Conservation (phyloP, 2,888 invertebrate genomes). For the Trissoscelio sp. region DNA sequence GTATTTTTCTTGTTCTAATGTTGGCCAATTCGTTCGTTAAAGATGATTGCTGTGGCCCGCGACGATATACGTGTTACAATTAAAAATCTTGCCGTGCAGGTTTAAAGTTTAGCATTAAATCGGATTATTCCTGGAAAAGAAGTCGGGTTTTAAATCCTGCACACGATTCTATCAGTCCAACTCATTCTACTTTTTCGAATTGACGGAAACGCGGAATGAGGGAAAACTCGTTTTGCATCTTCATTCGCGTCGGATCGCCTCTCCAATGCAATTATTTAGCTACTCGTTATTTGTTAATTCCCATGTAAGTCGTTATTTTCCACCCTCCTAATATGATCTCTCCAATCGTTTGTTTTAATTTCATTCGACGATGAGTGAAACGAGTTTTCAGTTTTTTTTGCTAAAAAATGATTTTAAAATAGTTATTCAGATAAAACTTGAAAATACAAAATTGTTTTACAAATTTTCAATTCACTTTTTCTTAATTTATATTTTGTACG, state of each 20-base stretch:
- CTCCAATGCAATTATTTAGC: constrained; percentile 31
- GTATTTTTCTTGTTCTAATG: not conserved
- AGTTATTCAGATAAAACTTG: too few relatives aligned
- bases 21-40: constrained; percentile 7
- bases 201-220: constrained; percentile 53
- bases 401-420: too few relatives aligned
- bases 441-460: too few relatives aligned
- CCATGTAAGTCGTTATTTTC: constrained; percentile 32
- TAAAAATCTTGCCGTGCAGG: constrained; percentile 30
- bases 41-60: constrained; percentile 13
- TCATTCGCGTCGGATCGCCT: constrained; percentile 28
- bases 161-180: constrained; percentile 39
- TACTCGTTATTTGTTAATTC: constrained; percentile 40
- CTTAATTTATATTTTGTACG: too few relatives aligned
- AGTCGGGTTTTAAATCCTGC: constrained; percentile 41
- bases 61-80: constrained; percentile 10
- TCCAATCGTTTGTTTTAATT: constrained; percentile 15
- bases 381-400: too few relatives aligned
- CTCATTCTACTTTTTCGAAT: constrained; percentile 45
- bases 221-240: constrained; percentile 68
- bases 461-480: too few relatives aligned
- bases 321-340: constrained; percentile 9
- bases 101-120: constrained; percentile 39
- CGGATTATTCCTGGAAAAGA: constrained; percentile 49
- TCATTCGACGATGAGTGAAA: too few relatives aligned